phyloP scores from a whole-genome alignment of 37 sponge, comb jelly and placozoan genomes.

The Chondrosia reniformis region DNA sequence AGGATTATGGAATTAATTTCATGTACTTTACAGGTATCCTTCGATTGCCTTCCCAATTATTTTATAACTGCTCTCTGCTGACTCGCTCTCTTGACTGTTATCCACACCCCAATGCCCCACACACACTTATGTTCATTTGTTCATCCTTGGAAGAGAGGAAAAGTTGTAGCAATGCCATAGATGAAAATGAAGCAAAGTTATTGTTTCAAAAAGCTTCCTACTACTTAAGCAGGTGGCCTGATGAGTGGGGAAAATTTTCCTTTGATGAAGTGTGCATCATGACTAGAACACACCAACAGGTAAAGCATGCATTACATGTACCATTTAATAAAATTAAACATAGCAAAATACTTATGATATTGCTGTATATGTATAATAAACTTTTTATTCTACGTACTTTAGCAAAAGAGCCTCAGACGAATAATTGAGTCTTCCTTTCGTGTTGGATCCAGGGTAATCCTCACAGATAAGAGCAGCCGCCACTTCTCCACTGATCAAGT shows the following conservation, averaged over 20 bases:
- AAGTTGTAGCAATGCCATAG: not conserved
- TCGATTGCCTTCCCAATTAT: constrained; percentile 14
- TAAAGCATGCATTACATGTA: too few species aligned
- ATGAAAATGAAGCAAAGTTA: constrained; percentile 5
- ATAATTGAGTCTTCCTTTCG: too few species aligned
- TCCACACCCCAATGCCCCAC: constrained; percentile 10
- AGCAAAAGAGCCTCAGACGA: too few species aligned
- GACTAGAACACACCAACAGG: constrained; percentile 19
- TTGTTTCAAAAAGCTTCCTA: not conserved
- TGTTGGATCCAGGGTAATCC: too few species aligned
- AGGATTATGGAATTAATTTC: not conserved
- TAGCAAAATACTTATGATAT: too few species aligned
- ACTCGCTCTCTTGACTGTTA: constrained; percentile 1
- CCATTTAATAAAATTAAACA: too few species aligned
- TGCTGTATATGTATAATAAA: too few species aligned
- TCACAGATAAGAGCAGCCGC: too few species aligned
- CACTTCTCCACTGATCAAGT: not conserved
- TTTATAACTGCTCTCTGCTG: constrained; percentile 17
- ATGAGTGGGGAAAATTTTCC: not conserved
- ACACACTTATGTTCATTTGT: constrained; percentile 10
- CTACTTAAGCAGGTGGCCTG: not conserved
- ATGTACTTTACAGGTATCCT: not conserved
- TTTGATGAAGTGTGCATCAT: not conserved
- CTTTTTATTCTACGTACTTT: too few species aligned
- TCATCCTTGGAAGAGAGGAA: not conserved